phyloP scores from a whole-genome alignment of 2,113 vertebrate species.

The Alligator mississippiensis region DNA sequence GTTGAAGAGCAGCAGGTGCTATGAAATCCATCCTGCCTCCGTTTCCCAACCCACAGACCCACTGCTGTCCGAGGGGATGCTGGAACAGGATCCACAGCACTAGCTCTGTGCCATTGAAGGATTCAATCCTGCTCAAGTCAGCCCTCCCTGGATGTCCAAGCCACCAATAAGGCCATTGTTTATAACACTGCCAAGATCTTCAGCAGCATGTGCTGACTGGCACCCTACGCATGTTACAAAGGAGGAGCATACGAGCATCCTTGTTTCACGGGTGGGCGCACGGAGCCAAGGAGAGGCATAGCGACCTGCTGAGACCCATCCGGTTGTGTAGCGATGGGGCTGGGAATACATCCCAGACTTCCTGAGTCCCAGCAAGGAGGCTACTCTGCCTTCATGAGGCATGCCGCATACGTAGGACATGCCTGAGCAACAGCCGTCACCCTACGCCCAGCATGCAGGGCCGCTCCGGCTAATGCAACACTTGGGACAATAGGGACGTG shows the following conservation, averaged over 20 bases:
- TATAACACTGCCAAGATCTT: no score
- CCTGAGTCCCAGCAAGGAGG: neutral
- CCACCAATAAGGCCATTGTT: neutral
- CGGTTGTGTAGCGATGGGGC: neutral
- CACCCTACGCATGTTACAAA: fast-evolving
- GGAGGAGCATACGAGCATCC: fast-evolving
- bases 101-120: fast-evolving
- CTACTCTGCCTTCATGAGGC: neutral
- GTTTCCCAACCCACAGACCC: neutral
- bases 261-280: fast-evolving
- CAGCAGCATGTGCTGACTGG: no score
- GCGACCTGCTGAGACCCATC: fast-evolving
- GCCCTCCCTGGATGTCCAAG: neutral
- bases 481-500: fast-evolving
- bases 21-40: neutral
- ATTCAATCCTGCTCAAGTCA: neutral
- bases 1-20: fast-evolving
- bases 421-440: no score
- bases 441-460: fast-evolving
- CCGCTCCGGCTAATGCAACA: fast-evolving
- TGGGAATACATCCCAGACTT: neutral
- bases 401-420: no score
- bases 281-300: fast-evolving
- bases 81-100: fast-evolving
- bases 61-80: fast-evolving